A percentile compares a stretch with the other conserved stretches of the same genome.
Conservation (phyloP, 2,113 vertebrate species). For the Myocastor coypus region DNA sequence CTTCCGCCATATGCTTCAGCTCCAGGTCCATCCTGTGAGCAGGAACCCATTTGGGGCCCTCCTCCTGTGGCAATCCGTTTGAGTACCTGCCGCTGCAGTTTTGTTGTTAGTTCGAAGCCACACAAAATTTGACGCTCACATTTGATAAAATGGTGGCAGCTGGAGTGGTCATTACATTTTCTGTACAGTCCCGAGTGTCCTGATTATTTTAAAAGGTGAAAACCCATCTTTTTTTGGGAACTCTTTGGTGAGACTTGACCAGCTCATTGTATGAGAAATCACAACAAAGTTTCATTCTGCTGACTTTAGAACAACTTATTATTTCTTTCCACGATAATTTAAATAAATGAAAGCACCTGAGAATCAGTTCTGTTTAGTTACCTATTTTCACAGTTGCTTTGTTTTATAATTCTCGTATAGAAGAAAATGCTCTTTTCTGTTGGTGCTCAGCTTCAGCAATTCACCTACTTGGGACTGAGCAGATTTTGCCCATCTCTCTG, state of each 20-base stretch:
- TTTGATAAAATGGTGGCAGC: conserved; percentile 65
- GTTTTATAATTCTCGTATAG: conserved; percentile 18
- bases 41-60: no score
- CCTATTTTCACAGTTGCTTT: not conserved
- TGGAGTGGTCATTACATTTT: conserved; percentile 38
- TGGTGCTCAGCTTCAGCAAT: not conserved
- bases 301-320: conserved; percentile 17
- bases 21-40: no score
- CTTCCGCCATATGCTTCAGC: no score
- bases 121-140: conserved; percentile 71
- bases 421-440: not conserved
- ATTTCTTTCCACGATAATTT: conserved; percentile 43
- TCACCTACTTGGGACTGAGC: not conserved
- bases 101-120: conserved; percentile 80
- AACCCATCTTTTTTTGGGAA: conserved; percentile 46
- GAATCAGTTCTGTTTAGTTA: not conserved
- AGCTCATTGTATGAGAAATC: not conserved
- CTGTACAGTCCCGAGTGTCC: conserved; percentile 31
- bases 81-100: not conserved
- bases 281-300: conserved; percentile 19
- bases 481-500: not conserved
- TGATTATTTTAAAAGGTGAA: conserved; percentile 55
- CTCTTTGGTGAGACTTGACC: not conserved
- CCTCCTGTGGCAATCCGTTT: no score
- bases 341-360: not conserved